Conservation (phyloP, 2,888 invertebrate genomes). For the Chrysodeixis includens region DNA sequence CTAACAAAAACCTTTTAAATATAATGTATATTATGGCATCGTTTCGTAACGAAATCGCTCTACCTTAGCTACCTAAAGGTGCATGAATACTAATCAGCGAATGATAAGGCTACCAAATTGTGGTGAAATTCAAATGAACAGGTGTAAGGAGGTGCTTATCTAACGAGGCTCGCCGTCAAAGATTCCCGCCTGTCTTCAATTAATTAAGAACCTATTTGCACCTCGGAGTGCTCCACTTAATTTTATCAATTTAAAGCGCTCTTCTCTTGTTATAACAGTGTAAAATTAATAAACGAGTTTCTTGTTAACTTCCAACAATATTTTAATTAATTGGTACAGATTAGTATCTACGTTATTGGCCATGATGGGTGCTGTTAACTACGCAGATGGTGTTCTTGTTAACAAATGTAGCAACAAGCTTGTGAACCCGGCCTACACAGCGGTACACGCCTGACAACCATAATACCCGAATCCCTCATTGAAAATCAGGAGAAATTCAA, state of each 20-base stretch:
- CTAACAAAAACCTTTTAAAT: not conserved
- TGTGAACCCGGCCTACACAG: not conserved
- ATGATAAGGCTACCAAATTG: conserved; percentile 45
- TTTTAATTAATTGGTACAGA: conserved; percentile 6
- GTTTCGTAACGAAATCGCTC: not conserved
- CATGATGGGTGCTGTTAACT: not conserved
- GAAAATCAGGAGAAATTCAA: not conserved
- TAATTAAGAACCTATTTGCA: conserved; percentile 45
- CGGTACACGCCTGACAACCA: not conserved
- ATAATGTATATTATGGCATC: not conserved
- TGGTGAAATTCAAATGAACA: conserved; percentile 46
- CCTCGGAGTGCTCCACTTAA: conserved; percentile 21
- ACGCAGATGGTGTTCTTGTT: not conserved
- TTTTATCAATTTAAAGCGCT: conserved; percentile 33
- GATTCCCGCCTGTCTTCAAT: conserved; percentile 35
- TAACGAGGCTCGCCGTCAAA: conserved; percentile 34
- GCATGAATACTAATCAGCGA: conserved; percentile 32
- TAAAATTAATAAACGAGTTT: conserved; percentile 7
- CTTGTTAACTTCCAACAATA: not conserved
- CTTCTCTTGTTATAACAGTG: not conserved
- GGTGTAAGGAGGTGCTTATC: conserved; percentile 33
- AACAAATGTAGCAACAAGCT: not conserved
- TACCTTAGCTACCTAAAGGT: conserved; percentile 11
- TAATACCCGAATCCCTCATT: no score
- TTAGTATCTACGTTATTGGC: not conserved